These are phyloP conservation scores for Anolis apletophallus DNA, from an alignment of 2,797 vertebrate species.

Conservation along the genomic window DNA sequence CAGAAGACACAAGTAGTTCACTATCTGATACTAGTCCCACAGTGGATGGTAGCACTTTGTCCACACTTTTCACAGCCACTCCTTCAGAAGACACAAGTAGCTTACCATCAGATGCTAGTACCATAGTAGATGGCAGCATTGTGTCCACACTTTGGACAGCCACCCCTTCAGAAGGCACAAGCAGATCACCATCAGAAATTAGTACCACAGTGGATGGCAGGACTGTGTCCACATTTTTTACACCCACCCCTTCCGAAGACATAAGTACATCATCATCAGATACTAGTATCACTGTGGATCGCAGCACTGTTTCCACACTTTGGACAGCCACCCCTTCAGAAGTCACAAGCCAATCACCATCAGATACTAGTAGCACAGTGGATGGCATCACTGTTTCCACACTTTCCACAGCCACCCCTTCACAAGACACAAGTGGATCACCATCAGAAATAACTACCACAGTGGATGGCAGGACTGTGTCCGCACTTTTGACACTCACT, in stretches of 20 bases:
- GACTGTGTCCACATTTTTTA: no score
- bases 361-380: background rate
- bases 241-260: no score
- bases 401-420: background rate
- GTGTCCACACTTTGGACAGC: no score
- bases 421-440: no score
- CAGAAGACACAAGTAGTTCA: background rate
- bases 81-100: background rate
- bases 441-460: background rate
- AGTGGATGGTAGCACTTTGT: background rate
- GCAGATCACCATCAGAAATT: no score
- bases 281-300: background rate
- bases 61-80: no score
- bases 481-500: background rate
- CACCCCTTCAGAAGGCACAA: no score
- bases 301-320: background rate
- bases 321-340: background rate
- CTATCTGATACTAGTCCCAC: background rate
- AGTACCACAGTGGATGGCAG: no score
- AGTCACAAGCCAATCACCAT: background rate
- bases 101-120: background rate
- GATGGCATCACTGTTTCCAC: accelerated
- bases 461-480: no score
- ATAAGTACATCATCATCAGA: background rate
- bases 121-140: background rate